Conservation (phyloP, 2,888 invertebrate genomes). For the Cryptophagus acutangulus region DNA sequence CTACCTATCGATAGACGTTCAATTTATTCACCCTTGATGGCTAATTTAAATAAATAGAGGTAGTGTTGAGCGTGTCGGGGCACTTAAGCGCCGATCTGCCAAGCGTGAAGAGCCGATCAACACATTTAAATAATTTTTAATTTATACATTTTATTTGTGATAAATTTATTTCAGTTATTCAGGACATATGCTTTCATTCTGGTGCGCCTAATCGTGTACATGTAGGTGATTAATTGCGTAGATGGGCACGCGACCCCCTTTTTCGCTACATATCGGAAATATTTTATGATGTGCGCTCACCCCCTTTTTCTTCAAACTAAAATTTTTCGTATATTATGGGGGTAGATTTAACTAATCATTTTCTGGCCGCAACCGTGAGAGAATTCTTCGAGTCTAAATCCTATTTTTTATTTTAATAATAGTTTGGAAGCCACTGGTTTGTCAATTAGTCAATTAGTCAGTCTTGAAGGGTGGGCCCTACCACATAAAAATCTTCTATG, state of each 20-base stretch:
- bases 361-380: no score
- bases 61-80: neutral
- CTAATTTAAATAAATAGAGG: no score
- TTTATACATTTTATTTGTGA: no score
- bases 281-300: neutral
- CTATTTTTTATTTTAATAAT: no score
- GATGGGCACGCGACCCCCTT: slow-evolving; percentile 1
- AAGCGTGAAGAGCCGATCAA: neutral
- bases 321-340: no score
- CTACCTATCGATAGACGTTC: no score
- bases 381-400: no score
- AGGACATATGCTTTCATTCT: slow-evolving; percentile 4
- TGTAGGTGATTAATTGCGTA: slow-evolving; percentile 4
- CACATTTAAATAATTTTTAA: slow-evolving; percentile 1
- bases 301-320: no score
- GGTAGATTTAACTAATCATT: no score
- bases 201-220: slow-evolving; percentile 2
- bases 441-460: slow-evolving; percentile 4
- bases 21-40: no score
- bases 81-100: neutral
- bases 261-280: neutral
- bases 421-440: no score
- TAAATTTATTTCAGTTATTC: slow-evolving; percentile 1
- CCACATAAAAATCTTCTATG: slow-evolving; percentile 25
- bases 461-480: slow-evolving; percentile 26